Evolutionary conservation across 1,140 invertebrate genomes (phyloP).

Genomic region (Drosophila mayri): DNA sequence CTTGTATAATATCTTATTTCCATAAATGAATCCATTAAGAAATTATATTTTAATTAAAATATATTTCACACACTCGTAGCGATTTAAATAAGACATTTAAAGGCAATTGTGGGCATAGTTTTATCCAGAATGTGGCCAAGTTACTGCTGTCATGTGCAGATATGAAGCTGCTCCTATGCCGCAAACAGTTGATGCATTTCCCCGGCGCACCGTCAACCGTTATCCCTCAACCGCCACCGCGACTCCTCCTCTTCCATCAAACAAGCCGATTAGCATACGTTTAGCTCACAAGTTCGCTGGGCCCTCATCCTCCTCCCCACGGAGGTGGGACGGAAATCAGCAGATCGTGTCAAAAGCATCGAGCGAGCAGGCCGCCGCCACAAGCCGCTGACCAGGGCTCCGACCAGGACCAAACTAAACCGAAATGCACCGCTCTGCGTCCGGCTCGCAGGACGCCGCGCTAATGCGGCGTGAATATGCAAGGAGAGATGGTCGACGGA

Average conservation of each 20-base stretch:
- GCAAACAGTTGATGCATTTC: slow-evolving; percentile 47
- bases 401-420: slow-evolving; percentile 50
- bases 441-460: slow-evolving; percentile 45
- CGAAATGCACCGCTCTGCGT: slow-evolving; percentile 45
- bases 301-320: slow-evolving; percentile 18
- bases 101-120: background rate
- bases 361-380: slow-evolving; percentile 54
- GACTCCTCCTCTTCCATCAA: slow-evolving; percentile 29
- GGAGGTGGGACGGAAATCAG: slow-evolving; percentile 52
- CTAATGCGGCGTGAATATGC: slow-evolving; percentile 82
- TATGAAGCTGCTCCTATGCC: slow-evolving; percentile 12
- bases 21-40: background rate
- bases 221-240: background rate
- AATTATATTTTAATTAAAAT: background rate
- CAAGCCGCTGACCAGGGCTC: slow-evolving; percentile 39
- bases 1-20: background rate
- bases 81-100: background rate
- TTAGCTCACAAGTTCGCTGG: slow-evolving; percentile 38
- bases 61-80: background rate
- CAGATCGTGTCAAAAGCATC: slow-evolving; percentile 79
- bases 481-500: slow-evolving; percentile 41
- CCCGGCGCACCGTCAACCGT: slow-evolving; percentile 5
- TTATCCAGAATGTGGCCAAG: background rate
- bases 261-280: slow-evolving; percentile 78
- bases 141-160: background rate